These are phyloP conservation scores for Darwinula stevensoni DNA, from an alignment of 2,888 invertebrate species.

Conservation along the genomic window DNA sequence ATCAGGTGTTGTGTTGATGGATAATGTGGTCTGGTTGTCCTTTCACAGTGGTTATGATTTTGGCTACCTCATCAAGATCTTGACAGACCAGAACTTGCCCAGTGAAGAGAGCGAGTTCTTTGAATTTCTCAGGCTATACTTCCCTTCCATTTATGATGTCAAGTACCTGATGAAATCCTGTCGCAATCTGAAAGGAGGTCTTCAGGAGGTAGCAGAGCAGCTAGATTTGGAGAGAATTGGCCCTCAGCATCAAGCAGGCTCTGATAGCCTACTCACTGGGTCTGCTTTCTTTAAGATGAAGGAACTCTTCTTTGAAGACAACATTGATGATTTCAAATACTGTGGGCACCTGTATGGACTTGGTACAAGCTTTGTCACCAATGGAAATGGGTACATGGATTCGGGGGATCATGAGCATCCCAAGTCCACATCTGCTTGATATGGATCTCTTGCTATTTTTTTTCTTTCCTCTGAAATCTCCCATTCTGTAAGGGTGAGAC, in stretches of 20 bases:
- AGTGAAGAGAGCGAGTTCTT: conserved; percentile 88
- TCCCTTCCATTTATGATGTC: conserved; percentile 91
- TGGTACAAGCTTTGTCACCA: conserved; percentile 40
- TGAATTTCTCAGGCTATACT: conserved; percentile 67
- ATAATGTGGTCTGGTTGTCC: conserved; percentile 91
- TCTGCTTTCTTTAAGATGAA: conserved; percentile 98
- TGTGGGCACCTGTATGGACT: conserved; percentile 84
- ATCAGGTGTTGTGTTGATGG: conserved; percentile 80
- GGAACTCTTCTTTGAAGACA: conserved; percentile 97
- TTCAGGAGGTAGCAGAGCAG: conserved; percentile 57
- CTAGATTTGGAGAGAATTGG: conserved; percentile 70
- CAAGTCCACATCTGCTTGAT: no score
- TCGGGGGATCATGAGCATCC: no score
- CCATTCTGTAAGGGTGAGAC: no score
- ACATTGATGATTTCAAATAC: conserved; percentile 88
- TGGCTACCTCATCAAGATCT: conserved; percentile 77
- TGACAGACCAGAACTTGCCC: conserved; percentile 82
- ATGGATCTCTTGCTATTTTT: no score
- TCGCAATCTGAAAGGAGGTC: conserved; percentile 89
- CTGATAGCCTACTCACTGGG: conserved; percentile 92
- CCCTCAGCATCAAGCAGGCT: conserved; percentile 94
- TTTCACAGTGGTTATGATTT: conserved; percentile 99
- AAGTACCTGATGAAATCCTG: conserved; percentile 97
- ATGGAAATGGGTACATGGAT: conserved; percentile 10
- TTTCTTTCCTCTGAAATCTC: no score